Evolutionary conservation across 2,888 invertebrate species (phyloP).

Genomic region (Plutella xylostella): DNA sequence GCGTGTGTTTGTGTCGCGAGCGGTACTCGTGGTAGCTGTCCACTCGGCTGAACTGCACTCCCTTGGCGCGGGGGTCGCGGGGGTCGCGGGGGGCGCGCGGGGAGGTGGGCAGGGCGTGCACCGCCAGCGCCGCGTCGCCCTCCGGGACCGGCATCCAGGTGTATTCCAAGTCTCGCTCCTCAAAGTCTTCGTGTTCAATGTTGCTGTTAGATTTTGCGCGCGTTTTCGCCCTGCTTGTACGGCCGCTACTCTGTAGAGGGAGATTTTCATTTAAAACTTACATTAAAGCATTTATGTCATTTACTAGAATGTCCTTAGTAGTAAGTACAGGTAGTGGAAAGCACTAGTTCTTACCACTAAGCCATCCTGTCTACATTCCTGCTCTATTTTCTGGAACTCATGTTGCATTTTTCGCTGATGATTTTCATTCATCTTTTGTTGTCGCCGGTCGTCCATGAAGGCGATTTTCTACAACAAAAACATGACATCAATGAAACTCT

Average conservation of each 20-base stretch:
- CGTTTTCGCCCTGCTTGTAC: neutral
- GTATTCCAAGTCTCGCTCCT: slow-evolving; percentile 40
- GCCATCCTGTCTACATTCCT: neutral
- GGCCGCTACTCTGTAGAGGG: neutral
- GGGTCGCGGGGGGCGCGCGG: slow-evolving; percentile 28
- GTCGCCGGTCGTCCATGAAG: slow-evolving; percentile 43
- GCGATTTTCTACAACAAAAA: slow-evolving; percentile 33
- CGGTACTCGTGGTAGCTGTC: slow-evolving; percentile 60
- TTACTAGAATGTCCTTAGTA: too few relatives aligned
- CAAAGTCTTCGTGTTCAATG: slow-evolving; percentile 29
- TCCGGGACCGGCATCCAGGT: slow-evolving; percentile 64
- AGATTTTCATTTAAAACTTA: neutral
- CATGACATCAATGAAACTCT: neutral
- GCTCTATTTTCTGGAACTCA: slow-evolving; percentile 45
- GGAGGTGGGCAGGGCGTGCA: slow-evolving; percentile 47
- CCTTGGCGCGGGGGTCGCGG: slow-evolving; percentile 34
- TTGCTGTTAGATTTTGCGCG: neutral
- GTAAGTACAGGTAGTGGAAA: too few relatives aligned
- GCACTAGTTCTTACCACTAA: too few relatives aligned
- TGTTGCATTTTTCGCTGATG: slow-evolving; percentile 47
- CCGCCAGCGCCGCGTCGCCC: slow-evolving; percentile 41
- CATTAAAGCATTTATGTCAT: too few relatives aligned
- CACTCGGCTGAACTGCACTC: slow-evolving; percentile 48
- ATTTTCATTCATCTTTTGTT: slow-evolving; percentile 34
- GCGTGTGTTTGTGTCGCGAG: slow-evolving; percentile 56